Evolutionary conservation across 2,113 vertebrate species (phyloP).

Genomic region (Embiotoca jacksoni): DNA sequence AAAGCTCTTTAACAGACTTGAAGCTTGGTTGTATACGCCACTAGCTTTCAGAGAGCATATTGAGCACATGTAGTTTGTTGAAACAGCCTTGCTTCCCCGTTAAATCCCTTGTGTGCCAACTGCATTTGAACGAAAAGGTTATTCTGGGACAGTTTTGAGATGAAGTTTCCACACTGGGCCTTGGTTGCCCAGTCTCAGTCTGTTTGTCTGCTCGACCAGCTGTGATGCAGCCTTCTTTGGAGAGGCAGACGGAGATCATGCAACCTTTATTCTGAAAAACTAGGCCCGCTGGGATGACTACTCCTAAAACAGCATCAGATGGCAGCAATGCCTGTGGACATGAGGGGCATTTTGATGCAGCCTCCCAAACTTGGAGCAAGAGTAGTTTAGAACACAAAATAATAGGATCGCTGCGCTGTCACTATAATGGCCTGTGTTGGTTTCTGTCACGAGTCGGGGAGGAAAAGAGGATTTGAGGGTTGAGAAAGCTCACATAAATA

Average conservation of each 20-base stretch:
- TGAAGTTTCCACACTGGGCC: conserved; percentile 57
- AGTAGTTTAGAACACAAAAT: conserved; percentile 37
- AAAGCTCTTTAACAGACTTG: not conserved
- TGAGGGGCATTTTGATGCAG: conserved; percentile 58
- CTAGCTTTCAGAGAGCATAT: conserved; percentile 46
- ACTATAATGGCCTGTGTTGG: conserved; percentile 30
- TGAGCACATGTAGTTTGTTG: conserved; percentile 41
- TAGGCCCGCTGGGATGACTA: conserved; percentile 45
- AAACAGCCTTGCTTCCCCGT: conserved; percentile 37
- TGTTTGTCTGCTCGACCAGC: conserved; percentile 65
- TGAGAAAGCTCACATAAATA: conserved; percentile 35
- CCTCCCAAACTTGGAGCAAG: conserved; percentile 21
- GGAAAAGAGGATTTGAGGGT: conserved; percentile 51
- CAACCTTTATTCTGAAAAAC: conserved; percentile 65
- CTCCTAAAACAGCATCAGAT: conserved; percentile 55
- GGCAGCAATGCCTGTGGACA: conserved; percentile 49
- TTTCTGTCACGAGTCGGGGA: conserved; percentile 26
- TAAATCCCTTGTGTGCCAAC: conserved; percentile 23
- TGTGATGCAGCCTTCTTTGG: conserved; percentile 58
- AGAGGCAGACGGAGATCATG: conserved; percentile 47
- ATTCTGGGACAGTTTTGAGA: conserved; percentile 64
- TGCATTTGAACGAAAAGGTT: conserved; percentile 51
- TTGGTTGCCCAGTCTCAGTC: conserved; percentile 36
- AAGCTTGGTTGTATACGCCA: conserved; percentile 16
- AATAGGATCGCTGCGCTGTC: conserved; percentile 9